A percentile compares a stretch with the other conserved stretches of the same genome.
phyloP scores from a whole-genome alignment of 2,113 vertebrate genomes.

The Rhegmatorhina hoffmannsi region DNA sequence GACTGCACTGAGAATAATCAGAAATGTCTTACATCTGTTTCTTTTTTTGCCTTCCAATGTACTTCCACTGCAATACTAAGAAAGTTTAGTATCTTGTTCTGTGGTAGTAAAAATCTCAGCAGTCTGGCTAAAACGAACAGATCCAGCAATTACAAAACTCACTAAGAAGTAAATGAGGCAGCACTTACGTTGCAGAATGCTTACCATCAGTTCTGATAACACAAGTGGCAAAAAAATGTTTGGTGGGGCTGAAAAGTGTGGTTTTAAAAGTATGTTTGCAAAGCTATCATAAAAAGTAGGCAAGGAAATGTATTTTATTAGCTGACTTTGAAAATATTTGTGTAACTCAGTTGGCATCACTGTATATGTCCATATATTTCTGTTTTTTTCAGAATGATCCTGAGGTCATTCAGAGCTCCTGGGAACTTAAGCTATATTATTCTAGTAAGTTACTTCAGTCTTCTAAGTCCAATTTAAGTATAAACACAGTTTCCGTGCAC shows the following conservation, averaged over 20 bases:
- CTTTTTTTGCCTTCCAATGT: background rate
- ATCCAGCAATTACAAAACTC: background rate
- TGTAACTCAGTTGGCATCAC: background rate
- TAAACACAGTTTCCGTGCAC: constrained; percentile 45
- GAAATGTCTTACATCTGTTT: background rate
- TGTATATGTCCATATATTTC: background rate
- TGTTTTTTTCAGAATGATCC: background rate
- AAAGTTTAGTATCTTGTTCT: background rate
- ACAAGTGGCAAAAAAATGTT: background rate
- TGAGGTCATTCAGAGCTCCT: constrained; percentile 17
- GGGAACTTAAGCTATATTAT: constrained; percentile 39
- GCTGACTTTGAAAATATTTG: background rate
- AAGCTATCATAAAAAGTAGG: background rate
- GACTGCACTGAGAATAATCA: background rate
- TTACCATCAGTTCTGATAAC: background rate
- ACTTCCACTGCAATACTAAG: background rate
- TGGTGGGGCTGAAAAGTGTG: background rate
- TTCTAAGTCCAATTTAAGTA: constrained; percentile 45
- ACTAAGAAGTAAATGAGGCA: background rate
- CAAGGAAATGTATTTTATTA: background rate
- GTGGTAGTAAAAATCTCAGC: background rate
- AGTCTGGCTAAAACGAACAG: background rate
- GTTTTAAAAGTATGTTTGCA: background rate
- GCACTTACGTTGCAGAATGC: background rate
- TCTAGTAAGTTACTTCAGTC: constrained; percentile 53